Evolutionary conservation across 2,113 vertebrate species (phyloP).

Genomic region (Sclerurus mexicanus): DNA sequence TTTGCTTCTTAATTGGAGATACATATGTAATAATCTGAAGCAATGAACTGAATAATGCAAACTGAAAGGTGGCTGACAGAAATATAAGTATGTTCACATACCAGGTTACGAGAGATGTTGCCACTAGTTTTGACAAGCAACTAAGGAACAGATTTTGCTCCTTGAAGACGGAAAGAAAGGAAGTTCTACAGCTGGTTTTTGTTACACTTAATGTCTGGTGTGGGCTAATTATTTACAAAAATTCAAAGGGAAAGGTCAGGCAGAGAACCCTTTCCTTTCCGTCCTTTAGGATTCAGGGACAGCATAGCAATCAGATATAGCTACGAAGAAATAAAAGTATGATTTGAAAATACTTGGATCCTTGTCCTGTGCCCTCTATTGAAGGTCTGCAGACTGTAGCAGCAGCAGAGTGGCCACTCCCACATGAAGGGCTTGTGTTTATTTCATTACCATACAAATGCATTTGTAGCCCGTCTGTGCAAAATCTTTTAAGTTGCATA

Average conservation of each 20-base stretch:
- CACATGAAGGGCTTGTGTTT: background rate
- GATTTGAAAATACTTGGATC: background rate
- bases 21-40: background rate
- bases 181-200: conserved; percentile 45
- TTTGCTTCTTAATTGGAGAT: background rate
- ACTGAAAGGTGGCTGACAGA: background rate
- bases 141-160: background rate
- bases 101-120: background rate
- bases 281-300: background rate
- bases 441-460: background rate
- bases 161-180: background rate
- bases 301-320: background rate
- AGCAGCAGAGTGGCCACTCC: background rate
- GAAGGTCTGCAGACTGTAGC: background rate
- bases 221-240: conserved; percentile 37
- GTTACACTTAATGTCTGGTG: background rate
- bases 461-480: conserved; percentile 2
- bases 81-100: background rate
- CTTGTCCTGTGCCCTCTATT: background rate
- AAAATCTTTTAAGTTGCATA: background rate
- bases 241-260: conserved; percentile 22
- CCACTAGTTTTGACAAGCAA: background rate
- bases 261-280: background rate
- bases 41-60: background rate
- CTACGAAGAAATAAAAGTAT: background rate